A percentile compares a stretch with the other conserved stretches of the same genome.
These are phyloP conservation scores for Phortica okadai DNA, from an alignment of 2,888 invertebrate genomes.

Conservation along the genomic window DNA sequence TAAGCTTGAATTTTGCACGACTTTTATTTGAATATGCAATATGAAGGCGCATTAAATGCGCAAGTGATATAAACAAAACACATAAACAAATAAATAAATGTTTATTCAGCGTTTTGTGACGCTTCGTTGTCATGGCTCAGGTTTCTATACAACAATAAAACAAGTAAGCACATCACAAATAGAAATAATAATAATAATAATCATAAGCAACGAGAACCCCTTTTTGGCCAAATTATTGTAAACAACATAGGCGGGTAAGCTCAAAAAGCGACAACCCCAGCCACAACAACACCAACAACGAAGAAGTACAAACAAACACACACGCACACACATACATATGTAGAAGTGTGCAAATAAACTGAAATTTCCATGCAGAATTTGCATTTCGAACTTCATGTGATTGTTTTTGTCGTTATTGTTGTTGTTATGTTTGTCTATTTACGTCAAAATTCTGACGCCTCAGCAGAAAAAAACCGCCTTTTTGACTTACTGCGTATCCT, in stretches of 20 bases:
- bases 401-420: not conserved
- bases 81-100: not conserved
- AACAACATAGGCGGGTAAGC: not conserved
- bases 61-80: not conserved
- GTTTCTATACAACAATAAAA: not conserved
- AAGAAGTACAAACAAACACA: too few relatives aligned
- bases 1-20: too few relatives aligned
- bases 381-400: constrained; percentile 52
- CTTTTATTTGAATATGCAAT: too few relatives aligned
- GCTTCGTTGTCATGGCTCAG: constrained; percentile 6
- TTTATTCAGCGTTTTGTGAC: not conserved
- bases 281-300: too few relatives aligned
- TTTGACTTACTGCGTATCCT: not conserved
- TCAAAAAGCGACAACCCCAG: not conserved
- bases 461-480: constrained; percentile 50
- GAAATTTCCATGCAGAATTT: constrained; percentile 53
- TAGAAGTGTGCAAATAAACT: too few relatives aligned
- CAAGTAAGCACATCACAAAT: not conserved
- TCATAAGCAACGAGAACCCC: not conserved
- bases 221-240: constrained; percentile 6
- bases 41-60: too few relatives aligned
- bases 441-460: constrained; percentile 63
- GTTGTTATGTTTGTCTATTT: constrained; percentile 42
- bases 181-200: not conserved
- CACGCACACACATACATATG: too few relatives aligned